phyloP scores from a whole-genome alignment of 2,888 invertebrate genomes.

The Caenorhabditis angaria region DNA sequence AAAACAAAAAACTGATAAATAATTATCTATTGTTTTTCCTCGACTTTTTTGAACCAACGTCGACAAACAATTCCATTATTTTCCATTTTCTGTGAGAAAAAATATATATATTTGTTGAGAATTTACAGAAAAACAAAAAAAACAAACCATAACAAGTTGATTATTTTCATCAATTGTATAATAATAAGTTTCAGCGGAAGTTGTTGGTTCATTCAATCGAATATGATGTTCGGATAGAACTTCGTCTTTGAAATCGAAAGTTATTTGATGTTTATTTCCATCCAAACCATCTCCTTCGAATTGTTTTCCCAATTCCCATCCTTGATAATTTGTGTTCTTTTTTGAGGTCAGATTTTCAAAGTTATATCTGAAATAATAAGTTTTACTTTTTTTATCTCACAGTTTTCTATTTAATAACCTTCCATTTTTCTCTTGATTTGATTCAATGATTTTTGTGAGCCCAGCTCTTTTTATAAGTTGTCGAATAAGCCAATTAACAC shows the following conservation, averaged over 20 bases:
- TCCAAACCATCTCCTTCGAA: constrained; percentile 69
- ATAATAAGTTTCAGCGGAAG: constrained; percentile 66
- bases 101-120: not conserved
- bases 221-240: constrained; percentile 65
- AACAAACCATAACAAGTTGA: constrained; percentile 59
- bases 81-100: constrained; percentile 62
- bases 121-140: constrained; percentile 51
- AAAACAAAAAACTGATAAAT: not conserved
- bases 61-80: constrained; percentile 65
- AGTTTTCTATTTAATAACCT: constrained; percentile 20
- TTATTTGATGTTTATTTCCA: constrained; percentile 65
- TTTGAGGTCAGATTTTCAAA: constrained; percentile 65
- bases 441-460: constrained; percentile 62
- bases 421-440: constrained; percentile 32
- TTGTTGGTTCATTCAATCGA: constrained; percentile 63
- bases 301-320: constrained; percentile 61
- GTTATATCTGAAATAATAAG: constrained; percentile 51
- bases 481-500: constrained; percentile 59
- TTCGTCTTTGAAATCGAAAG: constrained; percentile 60
- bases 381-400: not conserved
- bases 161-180: constrained; percentile 66
- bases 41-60: constrained; percentile 67
- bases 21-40: constrained; percentile 14
- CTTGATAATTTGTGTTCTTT: constrained; percentile 62
- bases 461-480: constrained; percentile 66